Percentiles rank a stretch among this genome's conserved stretches.
Evolutionary conservation across 2,797 vertebrate genomes (phyloP).

Genomic region (Orestias chungarensis): DNA sequence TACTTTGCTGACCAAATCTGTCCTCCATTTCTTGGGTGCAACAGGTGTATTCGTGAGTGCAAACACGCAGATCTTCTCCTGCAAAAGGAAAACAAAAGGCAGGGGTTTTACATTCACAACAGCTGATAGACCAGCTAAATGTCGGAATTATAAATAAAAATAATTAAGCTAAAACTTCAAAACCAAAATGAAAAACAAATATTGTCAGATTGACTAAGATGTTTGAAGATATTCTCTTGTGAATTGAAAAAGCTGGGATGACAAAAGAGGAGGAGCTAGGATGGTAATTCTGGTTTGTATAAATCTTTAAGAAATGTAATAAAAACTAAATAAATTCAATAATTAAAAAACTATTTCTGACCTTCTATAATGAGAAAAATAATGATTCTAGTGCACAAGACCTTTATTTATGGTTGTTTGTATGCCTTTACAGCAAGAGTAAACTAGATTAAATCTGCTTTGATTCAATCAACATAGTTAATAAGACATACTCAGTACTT

Average conservation of each 20-base stretch:
- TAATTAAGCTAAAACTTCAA: not conserved
- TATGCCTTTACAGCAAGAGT: not conserved
- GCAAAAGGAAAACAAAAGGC: constrained; percentile 48
- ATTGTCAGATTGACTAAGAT: not conserved
- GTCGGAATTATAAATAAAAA: not conserved
- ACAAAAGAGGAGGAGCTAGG: not conserved
- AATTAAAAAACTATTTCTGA: not conserved
- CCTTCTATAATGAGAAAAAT: not conserved
- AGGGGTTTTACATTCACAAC: not conserved
- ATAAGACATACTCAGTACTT: not conserved
- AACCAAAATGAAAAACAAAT: not conserved
- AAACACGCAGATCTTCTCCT: constrained; percentile 93
- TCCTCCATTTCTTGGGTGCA: constrained; percentile 96
- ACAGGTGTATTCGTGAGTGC: constrained; percentile 92
- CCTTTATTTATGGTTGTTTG: not conserved
- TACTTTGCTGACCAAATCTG: constrained; percentile 90
- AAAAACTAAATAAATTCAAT: not conserved
- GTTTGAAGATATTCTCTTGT: not conserved
- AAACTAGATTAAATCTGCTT: not conserved
- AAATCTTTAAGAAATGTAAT: too few relatives aligned
- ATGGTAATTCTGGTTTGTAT: not conserved
- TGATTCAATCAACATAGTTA: not conserved
- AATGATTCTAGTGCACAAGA: not conserved
- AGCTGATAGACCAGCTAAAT: too few relatives aligned
- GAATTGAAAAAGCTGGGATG: not conserved